Evolutionary conservation across 2,888 invertebrate species (phyloP).

Genomic region (Chouioia cunea): DNA sequence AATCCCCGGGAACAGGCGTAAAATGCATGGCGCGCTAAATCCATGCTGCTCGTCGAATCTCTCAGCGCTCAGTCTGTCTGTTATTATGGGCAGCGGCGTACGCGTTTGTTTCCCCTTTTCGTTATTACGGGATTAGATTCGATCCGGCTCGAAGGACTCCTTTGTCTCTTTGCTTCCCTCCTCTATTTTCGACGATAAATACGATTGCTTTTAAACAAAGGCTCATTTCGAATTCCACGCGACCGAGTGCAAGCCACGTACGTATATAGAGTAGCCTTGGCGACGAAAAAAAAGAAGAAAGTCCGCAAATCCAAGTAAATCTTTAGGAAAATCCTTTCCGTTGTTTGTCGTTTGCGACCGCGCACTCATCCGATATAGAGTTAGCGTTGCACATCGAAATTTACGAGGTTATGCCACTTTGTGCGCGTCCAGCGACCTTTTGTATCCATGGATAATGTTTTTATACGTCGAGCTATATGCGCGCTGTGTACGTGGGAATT

Average conservation of each 20-base stretch:
- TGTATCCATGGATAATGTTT: no score
- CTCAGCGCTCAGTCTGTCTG: slow-evolving; percentile 14
- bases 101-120: slow-evolving; percentile 25
- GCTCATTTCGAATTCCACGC: slow-evolving; percentile 45
- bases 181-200: slow-evolving; percentile 44
- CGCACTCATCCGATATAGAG: no score
- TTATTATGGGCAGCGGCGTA: slow-evolving; percentile 26
- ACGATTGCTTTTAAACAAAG: slow-evolving; percentile 49
- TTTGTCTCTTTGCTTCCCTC: slow-evolving; percentile 19
- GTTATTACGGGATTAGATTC: slow-evolving; percentile 46
- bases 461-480: neutral
- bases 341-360: no score
- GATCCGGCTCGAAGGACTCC: slow-evolving; percentile 43
- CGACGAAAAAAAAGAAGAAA: slow-evolving; percentile 22
- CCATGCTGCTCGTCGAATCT: no score
- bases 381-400: no score
- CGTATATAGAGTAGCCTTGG: neutral
- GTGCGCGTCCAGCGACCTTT: no score
- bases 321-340: slow-evolving; percentile 20
- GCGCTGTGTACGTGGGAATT: no score
- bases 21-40: neutral
- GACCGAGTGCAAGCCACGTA: slow-evolving; percentile 32
- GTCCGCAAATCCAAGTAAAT: slow-evolving; percentile 44
- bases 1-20: slow-evolving; percentile 12
- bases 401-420: no score